These are phyloP conservation scores for Copidosoma floridanum DNA, from an alignment of 1,140 invertebrate genomes.

Conservation along the genomic window DNA sequence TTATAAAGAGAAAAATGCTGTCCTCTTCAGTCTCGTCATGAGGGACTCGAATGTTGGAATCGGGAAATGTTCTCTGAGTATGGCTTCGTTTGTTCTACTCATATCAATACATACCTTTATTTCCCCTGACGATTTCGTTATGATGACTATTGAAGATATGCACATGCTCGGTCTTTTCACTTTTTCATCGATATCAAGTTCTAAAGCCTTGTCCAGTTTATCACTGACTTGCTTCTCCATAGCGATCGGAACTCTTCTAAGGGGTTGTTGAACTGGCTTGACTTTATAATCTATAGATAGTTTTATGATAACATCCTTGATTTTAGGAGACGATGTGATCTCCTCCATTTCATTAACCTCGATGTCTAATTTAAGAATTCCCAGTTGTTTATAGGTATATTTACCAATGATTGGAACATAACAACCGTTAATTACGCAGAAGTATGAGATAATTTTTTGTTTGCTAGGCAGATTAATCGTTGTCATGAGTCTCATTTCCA, in stretches of 20 bases:
- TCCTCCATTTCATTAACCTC: slow-evolving; percentile 8
- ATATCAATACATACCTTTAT: slow-evolving; percentile 40
- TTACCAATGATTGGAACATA: slow-evolving; percentile 5
- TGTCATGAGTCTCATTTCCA: slow-evolving; percentile 1
- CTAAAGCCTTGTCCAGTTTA: slow-evolving; percentile 28
- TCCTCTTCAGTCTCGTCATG: slow-evolving; percentile 29
- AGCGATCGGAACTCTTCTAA: slow-evolving; percentile 29
- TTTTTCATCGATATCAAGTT: slow-evolving; percentile 32
- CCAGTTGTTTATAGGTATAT: slow-evolving; percentile 5
- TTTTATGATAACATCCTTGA: slow-evolving; percentile 33
- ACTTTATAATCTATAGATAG: slow-evolving; percentile 31
- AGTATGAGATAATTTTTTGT: slow-evolving; percentile 2
- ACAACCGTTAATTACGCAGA: slow-evolving; percentile 9
- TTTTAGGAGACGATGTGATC: slow-evolving; percentile 29
- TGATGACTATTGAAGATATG: slow-evolving; percentile 36
- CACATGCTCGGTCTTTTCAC: slow-evolving; percentile 31
- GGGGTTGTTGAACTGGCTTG: slow-evolving; percentile 33
- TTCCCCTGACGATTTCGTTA: slow-evolving; percentile 31
- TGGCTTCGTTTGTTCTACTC: slow-evolving; percentile 34
- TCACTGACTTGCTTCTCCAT: slow-evolving; percentile 28
- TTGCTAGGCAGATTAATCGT: slow-evolving; percentile 6
- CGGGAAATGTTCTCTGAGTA: slow-evolving; percentile 35
- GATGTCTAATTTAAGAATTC: slow-evolving; percentile 7
- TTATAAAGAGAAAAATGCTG: slow-evolving; percentile 35
- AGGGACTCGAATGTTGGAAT: slow-evolving; percentile 34